Evolutionary conservation across 2,888 invertebrate species (phyloP).

Genomic region (Lamellibrachia satsuma): DNA sequence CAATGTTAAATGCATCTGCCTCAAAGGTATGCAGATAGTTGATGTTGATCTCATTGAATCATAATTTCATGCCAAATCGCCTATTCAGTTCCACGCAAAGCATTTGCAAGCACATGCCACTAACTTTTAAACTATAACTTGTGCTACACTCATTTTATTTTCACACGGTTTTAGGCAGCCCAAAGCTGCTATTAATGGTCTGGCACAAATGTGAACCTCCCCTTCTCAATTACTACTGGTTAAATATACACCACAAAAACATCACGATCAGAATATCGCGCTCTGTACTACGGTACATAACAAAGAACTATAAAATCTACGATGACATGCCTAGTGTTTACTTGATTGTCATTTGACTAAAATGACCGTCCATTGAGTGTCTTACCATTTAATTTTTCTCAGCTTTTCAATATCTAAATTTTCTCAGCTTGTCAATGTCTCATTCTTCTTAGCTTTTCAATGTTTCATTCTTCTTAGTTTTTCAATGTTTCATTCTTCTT

Average conservation of each 20-base stretch:
- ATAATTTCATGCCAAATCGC: not conserved
- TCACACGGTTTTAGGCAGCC: not conserved
- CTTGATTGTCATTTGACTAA: not conserved
- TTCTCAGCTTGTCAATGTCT: not conserved
- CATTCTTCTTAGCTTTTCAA: not conserved
- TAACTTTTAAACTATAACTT: not conserved
- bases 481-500: not conserved
- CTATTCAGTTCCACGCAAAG: not conserved
- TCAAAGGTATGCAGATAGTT: not conserved
- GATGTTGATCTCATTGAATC: not conserved
- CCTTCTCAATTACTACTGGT: not conserved
- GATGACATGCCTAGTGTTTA: not conserved
- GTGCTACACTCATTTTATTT: not conserved
- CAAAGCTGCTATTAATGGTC: not conserved
- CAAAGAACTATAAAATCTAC: not conserved
- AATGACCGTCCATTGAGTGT: not conserved
- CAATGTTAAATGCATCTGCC: not conserved
- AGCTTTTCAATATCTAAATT: not conserved
- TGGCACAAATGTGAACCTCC: not conserved
- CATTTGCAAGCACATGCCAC: not conserved
- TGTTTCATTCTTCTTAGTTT: not conserved
- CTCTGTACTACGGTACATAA: not conserved
- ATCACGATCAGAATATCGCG: not conserved
- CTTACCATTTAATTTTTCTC: not conserved
- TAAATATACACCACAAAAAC: slow-evolving; percentile 5